Conservation (phyloP, 2,888 invertebrate genomes). For the Calliopum simillimum region DNA sequence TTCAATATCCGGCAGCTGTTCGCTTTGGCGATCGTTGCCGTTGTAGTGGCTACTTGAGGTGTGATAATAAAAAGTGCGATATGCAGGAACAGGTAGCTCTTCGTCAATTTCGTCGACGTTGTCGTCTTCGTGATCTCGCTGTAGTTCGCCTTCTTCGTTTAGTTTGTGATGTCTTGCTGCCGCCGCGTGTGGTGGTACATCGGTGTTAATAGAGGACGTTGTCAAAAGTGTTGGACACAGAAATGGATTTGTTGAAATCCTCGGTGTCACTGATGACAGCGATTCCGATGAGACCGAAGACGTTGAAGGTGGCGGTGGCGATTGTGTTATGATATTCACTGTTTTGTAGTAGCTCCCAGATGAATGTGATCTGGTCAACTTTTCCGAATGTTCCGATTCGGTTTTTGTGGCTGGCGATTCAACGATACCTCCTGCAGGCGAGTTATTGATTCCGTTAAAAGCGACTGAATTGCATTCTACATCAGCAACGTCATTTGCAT, state of each 20-base stretch:
- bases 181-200: conserved; percentile 18
- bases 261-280: conserved; percentile 64
- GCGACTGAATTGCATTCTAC: conserved; percentile 24
- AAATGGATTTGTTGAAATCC: conserved; percentile 67
- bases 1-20: conserved; percentile 28
- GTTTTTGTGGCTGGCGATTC: conserved; percentile 16
- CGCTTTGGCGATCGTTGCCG: conserved; percentile 9
- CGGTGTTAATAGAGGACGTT: conserved; percentile 13
- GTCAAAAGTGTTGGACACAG: conserved; percentile 55
- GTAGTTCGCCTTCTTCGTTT: conserved; percentile 5
- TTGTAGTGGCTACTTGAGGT: conserved; percentile 47
- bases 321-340: conserved; percentile 61
- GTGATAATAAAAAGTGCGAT: conserved; percentile 59
- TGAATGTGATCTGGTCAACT: conserved; percentile 20
- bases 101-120: conserved; percentile 32
- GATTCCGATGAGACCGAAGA: conserved; percentile 66
- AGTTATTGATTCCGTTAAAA: not conserved
- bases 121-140: not conserved
- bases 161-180: conserved; percentile 20
- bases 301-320: conserved; percentile 63
- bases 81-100: conserved; percentile 53
- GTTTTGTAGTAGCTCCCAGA: conserved; percentile 55
- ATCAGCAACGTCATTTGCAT: conserved; percentile 28
- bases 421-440: conserved; percentile 25
- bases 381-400: conserved; percentile 27